phyloP scores from a whole-genome alignment of 2,113 vertebrate species.

The Hippocampus abdominalis region DNA sequence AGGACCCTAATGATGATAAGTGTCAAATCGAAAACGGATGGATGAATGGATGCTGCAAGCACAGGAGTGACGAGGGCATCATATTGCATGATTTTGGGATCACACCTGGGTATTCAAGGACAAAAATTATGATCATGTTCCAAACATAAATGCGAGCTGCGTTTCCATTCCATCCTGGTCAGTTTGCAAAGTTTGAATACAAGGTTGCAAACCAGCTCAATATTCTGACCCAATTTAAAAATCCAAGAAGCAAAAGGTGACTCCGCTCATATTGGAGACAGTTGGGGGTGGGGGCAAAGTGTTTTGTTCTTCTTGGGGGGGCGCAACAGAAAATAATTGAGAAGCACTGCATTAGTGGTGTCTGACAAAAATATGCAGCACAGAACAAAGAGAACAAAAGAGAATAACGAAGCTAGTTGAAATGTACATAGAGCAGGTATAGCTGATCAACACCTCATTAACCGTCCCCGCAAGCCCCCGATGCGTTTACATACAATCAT shows the following conservation, averaged over 20 bases:
- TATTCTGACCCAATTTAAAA: conserved; percentile 38
- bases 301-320: too few species aligned
- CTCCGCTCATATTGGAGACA: neutral
- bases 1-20: neutral
- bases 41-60: too few species aligned
- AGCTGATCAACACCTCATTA: conserved; percentile 59
- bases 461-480: conserved; percentile 26
- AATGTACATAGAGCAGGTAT: conserved; percentile 27
- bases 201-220: neutral
- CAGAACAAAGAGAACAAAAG: conserved; percentile 15
- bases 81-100: too few species aligned
- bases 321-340: too few species aligned
- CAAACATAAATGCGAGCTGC: too few species aligned
- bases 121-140: too few species aligned
- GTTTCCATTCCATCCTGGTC: neutral
- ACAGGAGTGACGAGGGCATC: too few species aligned
- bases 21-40: neutral
- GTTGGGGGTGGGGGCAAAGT: too few species aligned
- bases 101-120: too few species aligned
- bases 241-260: conserved; percentile 22
- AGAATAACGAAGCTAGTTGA: conserved; percentile 27
- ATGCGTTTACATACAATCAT: conserved; percentile 37
- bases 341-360: conserved; percentile 5
- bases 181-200: neutral
- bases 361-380: conserved; percentile 13